Evolutionary conservation across 2,797 vertebrate genomes (phyloP), one percentile per base, ranked within the genome.

Genomic region (Epinephelus malabaricus): DNA sequence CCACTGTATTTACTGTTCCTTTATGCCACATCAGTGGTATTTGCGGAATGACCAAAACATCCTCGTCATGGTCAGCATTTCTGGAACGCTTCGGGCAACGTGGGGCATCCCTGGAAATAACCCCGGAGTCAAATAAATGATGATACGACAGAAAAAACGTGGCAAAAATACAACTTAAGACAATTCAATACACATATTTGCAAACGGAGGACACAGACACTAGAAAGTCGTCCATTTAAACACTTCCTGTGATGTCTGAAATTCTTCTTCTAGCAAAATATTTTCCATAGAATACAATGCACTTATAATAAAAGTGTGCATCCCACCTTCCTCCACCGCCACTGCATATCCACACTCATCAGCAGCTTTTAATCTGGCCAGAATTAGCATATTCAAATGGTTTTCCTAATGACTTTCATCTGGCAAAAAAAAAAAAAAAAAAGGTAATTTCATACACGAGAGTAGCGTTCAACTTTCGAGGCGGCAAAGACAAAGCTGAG

Each of bases 341-440:
- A 3, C 78, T 60, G 51, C 4, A 34, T 78, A 79, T 85, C 81
- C 83, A 27, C 76, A 25, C 84, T 89, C 87, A 91, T 93, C 89
- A 91, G 86, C 88, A 91, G 81, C 88, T 92, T 92, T 78, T 93
- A 90, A 93, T 93, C 91, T 91, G 0, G n/a, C 30, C 23, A 25
- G 75, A 88, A 93, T 93, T 92, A 85, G 76, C 90, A 93, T 94
- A 90, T 92, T 92, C 81, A 90, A 90, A 92, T 89, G 70, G 73
- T 80, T 92, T 92, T 89, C 83, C 83, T 94, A 86, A 93, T 94
- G 90, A 94, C 88, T 95, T 94, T 92, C 83, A 93, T 88, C 56
- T 78, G 70, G 83, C 66, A 77, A 62, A 74, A 69, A 21, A 21
- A 34, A 34, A 34, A 34, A 34, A 34, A 34, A 34, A 86, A 81